These are phyloP conservation scores for Willisornis vidua DNA, from an alignment of 2,113 vertebrate species.

Conservation along the genomic window DNA sequence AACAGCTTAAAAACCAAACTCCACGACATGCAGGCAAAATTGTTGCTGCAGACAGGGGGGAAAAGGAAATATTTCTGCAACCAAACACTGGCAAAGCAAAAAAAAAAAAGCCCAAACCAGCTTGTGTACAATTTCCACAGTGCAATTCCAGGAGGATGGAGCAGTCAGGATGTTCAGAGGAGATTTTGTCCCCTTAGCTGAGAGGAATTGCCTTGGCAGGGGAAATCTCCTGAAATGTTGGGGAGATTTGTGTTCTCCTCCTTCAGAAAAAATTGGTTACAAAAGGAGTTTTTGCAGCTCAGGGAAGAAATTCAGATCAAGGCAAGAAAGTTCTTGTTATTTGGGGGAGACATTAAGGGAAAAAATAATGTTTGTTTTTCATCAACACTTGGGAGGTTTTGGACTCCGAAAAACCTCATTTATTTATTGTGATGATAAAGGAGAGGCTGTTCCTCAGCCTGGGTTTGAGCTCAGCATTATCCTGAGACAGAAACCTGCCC, in stretches of 20 bases:
- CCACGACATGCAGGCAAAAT: not conserved
- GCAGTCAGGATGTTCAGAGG: not conserved
- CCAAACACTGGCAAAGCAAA: not conserved
- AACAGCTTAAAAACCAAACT: not conserved
- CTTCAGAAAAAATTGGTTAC: not conserved
- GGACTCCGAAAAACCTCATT: not conserved
- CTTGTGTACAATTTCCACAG: not conserved
- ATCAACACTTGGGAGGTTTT: not conserved
- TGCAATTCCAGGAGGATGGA: not conserved
- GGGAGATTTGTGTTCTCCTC: not conserved
- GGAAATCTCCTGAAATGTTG: not conserved
- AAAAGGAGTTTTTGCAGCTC: not conserved
- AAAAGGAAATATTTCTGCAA: not conserved
- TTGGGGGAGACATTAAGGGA: accelerated
- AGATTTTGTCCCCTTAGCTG: not conserved
- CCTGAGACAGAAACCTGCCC: not conserved
- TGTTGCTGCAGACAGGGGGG: not conserved
- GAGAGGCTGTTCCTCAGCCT: not conserved
- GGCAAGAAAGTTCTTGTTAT: not conserved
- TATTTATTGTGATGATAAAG: accelerated
- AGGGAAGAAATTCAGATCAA: not conserved
- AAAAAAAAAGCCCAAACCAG: not conserved
- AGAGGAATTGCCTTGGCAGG: not conserved
- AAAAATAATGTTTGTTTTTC: not conserved
- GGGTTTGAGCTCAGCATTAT: not conserved